Conservation (phyloP, 2,888 invertebrate species). For the Eumerus sabulonum region DNA sequence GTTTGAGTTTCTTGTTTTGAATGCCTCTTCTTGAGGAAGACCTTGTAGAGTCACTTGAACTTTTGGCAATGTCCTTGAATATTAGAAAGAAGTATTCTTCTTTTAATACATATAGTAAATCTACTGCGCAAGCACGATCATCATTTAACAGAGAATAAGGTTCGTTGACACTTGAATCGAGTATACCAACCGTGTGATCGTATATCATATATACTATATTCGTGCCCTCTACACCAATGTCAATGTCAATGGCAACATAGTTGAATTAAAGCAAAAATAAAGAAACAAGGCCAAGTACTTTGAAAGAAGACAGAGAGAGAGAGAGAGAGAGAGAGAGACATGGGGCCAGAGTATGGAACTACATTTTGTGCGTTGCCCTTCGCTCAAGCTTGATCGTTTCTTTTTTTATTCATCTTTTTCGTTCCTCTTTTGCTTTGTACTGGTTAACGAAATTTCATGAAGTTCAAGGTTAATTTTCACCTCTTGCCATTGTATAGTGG, state of each 20-base stretch:
- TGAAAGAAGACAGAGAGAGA: too few relatives aligned
- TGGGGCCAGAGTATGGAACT: conserved; percentile 56
- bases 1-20: conserved; percentile 22
- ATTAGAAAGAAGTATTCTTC: conserved; percentile 17
- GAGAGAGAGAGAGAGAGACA: not conserved
- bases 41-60: conserved; percentile 66
- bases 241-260: conserved; percentile 63
- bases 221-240: conserved; percentile 56
- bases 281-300: too few relatives aligned
- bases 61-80: conserved; percentile 67
- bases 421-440: conserved; percentile 6
- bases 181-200: conserved; percentile 11
- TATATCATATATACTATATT: too few relatives aligned
- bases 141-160: conserved; percentile 25
- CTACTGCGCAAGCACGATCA: conserved; percentile 54
- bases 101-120: conserved; percentile 40
- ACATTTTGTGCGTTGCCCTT: conserved; percentile 53
- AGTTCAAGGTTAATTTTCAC: conserved; percentile 77
- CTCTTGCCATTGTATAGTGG: conserved; percentile 16
- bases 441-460: conserved; percentile 70
- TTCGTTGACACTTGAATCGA: conserved; percentile 51
- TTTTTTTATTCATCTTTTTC: conserved; percentile 20
- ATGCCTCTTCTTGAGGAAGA: conserved; percentile 33
- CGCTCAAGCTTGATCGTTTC: not conserved
- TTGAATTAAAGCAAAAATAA: conserved; percentile 6